Evolutionary conservation across 2,113 vertebrate genomes (phyloP), one percentile per base, ranked within the genome.

Genomic region (Pongo abelii): DNA sequence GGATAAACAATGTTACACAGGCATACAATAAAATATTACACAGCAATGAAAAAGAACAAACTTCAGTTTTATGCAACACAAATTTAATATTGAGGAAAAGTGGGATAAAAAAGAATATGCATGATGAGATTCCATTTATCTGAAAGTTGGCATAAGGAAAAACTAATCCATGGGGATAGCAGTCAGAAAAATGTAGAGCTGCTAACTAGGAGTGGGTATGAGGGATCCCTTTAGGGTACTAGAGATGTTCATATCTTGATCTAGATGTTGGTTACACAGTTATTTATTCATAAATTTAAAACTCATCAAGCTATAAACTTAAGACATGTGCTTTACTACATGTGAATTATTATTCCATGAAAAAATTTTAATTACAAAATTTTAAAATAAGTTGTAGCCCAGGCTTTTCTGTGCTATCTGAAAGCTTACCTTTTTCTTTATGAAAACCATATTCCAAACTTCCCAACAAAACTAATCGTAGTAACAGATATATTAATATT

Each of bases 361-460:
- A 89, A 85, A 46, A 8, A 48, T 89, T 89, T 78, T 16, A 59
- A 75, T 84, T 52, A 75, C 9, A 75, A 74, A 94, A 72, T 50
- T 67, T 35, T 61, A 70, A 91, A 67, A 48, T 70, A 18, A 10
- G 0, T 64, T 80, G 52, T 85, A 92, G 3, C 2, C 25, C 89
- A 89, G 8, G 3, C 16, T 97, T 97, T 61, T 89, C 9, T n/a
- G 2, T 67, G 22, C 75, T 52, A 48, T 50, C 55, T 92, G 25
- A 50, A 86, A 89, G 18, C 75, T 94, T 22, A 91, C 22, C 75
- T 70, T 84, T 93, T 87, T 91, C 27, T 95, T 93, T 86, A 78
- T 32, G 59, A 95, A 79, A 96, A 72, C 10, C 13, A 14, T 74
- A 92, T 79, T 75, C 43, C 35, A 92, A 52, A 92, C 22, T 80